Percentiles rank a stretch among this genome's conserved stretches.
Evolutionary conservation across 2,113 vertebrate genomes (phyloP).

Genomic region (Pelodiscus sinensis): DNA sequence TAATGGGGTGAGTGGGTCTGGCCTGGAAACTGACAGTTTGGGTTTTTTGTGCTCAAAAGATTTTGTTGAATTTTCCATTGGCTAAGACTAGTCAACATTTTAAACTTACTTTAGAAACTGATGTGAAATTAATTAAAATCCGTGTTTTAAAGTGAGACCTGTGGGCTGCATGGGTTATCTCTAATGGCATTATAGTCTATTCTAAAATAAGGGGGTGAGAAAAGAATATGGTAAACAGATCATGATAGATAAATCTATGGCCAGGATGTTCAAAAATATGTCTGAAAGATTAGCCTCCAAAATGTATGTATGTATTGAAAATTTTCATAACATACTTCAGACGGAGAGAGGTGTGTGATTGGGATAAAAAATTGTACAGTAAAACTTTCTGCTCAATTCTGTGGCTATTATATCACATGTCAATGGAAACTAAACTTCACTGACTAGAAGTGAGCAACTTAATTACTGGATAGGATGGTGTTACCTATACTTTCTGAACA

Average conservation of each 20-base stretch:
- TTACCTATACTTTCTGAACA: not conserved
- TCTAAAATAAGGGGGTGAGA: not conserved
- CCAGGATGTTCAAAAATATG: not conserved
- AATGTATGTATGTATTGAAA: not conserved
- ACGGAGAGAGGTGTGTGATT: not conserved
- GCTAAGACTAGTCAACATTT: not conserved
- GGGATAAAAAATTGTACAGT: not conserved
- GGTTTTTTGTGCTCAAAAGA: not conserved
- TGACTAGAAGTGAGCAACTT: not conserved
- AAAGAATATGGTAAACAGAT: not conserved
- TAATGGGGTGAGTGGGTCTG: not conserved
- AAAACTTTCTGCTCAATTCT: not conserved
- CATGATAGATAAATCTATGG: not conserved
- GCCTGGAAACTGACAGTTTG: not conserved
- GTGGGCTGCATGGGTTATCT: not conserved
- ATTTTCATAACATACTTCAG: not conserved
- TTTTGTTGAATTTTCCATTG: not conserved
- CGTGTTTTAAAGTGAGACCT: not conserved
- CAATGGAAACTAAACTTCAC: not conserved
- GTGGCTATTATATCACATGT: not conserved
- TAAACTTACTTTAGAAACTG: not conserved
- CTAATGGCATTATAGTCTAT: not conserved
- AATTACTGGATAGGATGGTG: not conserved
- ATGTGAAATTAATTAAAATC: not conserved
- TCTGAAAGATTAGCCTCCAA: not conserved